phyloP scores from a whole-genome alignment of 2,888 invertebrate genomes.

The Pyrochroa serraticornis region DNA sequence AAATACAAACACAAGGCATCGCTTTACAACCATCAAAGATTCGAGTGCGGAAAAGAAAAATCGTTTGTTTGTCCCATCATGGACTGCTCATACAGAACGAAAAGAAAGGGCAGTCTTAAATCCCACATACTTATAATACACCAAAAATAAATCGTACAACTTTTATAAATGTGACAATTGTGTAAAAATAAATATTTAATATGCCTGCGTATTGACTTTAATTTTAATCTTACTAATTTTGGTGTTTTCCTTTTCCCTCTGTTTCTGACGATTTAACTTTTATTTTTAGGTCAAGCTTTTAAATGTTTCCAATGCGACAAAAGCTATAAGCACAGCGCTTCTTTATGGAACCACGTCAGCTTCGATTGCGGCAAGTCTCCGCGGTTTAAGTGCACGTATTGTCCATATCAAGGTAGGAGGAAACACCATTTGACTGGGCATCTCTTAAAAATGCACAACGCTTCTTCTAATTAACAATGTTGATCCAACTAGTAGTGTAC shows the following conservation, averaged over 20 bases:
- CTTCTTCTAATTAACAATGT: too few relatives aligned
- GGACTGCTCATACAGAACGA: conserved; percentile 20
- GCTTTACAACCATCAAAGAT: conserved; percentile 38
- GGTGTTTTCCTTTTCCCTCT: not conserved
- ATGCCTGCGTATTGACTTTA: not conserved
- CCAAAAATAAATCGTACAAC: conserved; percentile 1
- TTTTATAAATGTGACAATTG: not conserved
- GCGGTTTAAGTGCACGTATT: conserved; percentile 31
- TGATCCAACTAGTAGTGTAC: too few relatives aligned
- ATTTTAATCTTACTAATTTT: not conserved
- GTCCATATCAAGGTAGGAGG: conserved; percentile 20
- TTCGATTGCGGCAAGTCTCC: conserved; percentile 38
- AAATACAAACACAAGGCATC: conserved; percentile 39
- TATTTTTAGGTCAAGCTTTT: conserved; percentile 14
- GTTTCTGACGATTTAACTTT: conserved; percentile 1
- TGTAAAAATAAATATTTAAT: not conserved
- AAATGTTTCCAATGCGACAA: conserved; percentile 19
- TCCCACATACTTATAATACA: conserved; percentile 23
- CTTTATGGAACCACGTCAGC: conserved; percentile 46
- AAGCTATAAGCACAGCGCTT: conserved; percentile 48
- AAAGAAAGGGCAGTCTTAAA: conserved; percentile 23
- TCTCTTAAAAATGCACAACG: too few relatives aligned
- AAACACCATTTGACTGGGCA: conserved; percentile 13
- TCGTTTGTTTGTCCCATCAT: conserved; percentile 36
- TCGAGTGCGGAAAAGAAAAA: conserved; percentile 42